Evolutionary conservation across 2,113 vertebrate genomes (phyloP), one percentile per base, ranked within the genome.

Genomic region (Centrocercus urophasianus): DNA sequence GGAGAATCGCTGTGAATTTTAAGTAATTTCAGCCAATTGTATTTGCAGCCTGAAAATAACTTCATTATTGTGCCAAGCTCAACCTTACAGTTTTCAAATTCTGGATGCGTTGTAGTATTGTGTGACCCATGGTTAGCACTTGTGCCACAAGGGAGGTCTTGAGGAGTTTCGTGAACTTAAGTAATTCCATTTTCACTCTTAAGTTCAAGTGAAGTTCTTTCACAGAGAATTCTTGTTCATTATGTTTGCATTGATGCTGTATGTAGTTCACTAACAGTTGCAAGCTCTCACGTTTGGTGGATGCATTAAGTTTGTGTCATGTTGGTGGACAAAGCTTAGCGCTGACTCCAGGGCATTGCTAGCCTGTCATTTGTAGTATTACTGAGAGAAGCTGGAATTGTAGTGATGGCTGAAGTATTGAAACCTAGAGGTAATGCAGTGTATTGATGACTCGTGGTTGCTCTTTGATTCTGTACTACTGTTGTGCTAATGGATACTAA

Each of bases 101-200:
- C 38, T 28, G n/a, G 5, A 4, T 22, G 28, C 40, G 4, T 32
- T 34, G 21, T 20, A 11, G 18, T 14, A 32, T 25, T 75, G n/a
- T 2, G 2, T 47, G 32, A 36, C 25, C 14, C 42, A 17, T 64
- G 38, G 5, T 32, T 64, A 72, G 27, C 38, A 2, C 4, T 60
- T 45, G 24, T 47, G 54, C 13, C 30, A 11, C 10, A 20, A 27
- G 1, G 8, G 14, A 48, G 42, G 6, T 34, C 12, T 77, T 65
- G 1, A 22, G 9, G 20, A 73, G 15, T 28, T n/a, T 8, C 1
- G 17, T 0, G 3, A 34, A 90, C 16, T 4, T 43, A 42, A 81
- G 42, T 6, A 22, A 36, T 22, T 1, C 0, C 3, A 1, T 74
- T 56, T 48, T 75, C 47, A 28, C 18, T 3, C 6, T 17, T 47